These are phyloP conservation scores for Ridgeia piscesae DNA, from an alignment of 1,140 invertebrate species.

Conservation along the genomic window DNA sequence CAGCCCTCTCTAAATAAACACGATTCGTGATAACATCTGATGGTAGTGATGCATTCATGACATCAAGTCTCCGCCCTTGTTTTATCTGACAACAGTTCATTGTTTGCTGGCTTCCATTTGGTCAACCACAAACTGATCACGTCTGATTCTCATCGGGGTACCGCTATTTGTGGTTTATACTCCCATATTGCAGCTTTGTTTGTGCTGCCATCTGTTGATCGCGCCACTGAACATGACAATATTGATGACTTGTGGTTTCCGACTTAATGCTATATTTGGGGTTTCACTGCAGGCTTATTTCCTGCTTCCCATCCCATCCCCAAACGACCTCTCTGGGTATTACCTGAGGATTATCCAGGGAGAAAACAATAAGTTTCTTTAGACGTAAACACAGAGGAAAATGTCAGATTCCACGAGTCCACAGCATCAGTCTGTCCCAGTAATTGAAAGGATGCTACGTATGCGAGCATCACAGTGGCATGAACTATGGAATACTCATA, in stretches of 20 bases:
- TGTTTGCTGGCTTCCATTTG: not conserved
- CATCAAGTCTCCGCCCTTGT: not conserved
- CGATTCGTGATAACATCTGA: not conserved
- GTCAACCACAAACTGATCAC: not conserved
- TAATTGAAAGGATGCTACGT: not conserved
- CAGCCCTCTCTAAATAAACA: not conserved
- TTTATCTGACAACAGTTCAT: not conserved
- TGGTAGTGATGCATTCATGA: not conserved
- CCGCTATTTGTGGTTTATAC: not conserved
- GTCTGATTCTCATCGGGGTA: not conserved
- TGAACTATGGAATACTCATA: not conserved
- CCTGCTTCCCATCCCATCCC: not conserved
- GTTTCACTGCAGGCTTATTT: not conserved
- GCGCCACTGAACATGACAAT: not conserved
- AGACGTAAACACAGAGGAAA: not conserved
- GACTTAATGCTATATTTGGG: not conserved
- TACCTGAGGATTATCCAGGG: not conserved
- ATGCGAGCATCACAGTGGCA: too few relatives aligned
- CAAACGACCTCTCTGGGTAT: not conserved
- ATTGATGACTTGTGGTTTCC: not conserved
- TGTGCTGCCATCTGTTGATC: not conserved
- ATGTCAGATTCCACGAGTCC: not conserved
- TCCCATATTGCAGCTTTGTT: not conserved
- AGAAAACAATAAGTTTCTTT: not conserved
- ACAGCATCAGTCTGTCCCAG: not conserved